Evolutionary conservation across 2,888 invertebrate species (phyloP), one percentile per base, ranked within the genome.

Genomic region (Volucella inanis): DNA sequence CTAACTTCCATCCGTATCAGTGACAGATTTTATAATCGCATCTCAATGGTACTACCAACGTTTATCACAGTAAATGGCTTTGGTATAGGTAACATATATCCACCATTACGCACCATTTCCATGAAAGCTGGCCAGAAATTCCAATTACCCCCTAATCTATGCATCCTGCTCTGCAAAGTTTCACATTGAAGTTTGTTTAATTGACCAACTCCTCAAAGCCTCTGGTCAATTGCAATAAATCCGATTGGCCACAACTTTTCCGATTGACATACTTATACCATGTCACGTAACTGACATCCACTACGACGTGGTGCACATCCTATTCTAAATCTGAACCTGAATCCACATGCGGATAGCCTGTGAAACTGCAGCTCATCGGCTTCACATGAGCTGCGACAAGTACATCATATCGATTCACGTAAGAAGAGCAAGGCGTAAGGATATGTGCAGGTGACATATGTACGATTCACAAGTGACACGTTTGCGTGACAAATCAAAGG

Each of bases 401-500:
- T 9, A 14, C 3, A 54, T 12, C 15, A 31, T 12, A 50, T 22
- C 18, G 18, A 22, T 2, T 22, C 15, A 8, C 8, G 11, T 6
- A 9, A 31, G 31, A 31, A 31, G 4, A 31, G 31, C 6, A 31
- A 9, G 12, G 12, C 11, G 38, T 15, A 3, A n/a, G 18, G 9
- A n/a, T 15, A 39, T 14, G 2, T 15, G 11, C 11, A 14, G 49
- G 11, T 14, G 6, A 49, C 9, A 43, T 14, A 15, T 9, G 41
- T 18, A 18, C 14, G 31, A 12, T 52, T 41, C 65, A 31, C 65
- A 41, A 55, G 59, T 15, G 52, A 61, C 70, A 64, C 70, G 55
- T 78, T 78, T 78, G 64, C 62, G 64, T 78, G 70, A 64, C 71
- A 78, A 78, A 71, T 78, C 71, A 71, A 78, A 50, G 55, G 55